These are phyloP conservation scores for Tribolium castaneum DNA, from an alignment of 1,140 invertebrate species.

Conservation along the genomic window DNA sequence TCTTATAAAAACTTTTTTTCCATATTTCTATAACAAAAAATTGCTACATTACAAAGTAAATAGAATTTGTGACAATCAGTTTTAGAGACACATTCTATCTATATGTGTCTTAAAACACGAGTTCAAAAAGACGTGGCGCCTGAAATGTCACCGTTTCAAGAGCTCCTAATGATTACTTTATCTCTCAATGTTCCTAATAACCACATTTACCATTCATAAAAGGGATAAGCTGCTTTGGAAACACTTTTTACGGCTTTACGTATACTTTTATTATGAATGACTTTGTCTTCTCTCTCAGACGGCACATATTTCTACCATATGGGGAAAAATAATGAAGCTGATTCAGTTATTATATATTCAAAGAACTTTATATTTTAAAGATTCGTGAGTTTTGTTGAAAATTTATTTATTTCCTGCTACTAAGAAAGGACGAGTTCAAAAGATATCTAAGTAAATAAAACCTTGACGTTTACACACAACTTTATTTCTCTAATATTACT, in stretches of 20 bases:
- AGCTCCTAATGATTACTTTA: neutral
- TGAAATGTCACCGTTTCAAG: neutral
- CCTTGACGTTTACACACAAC: too few species aligned
- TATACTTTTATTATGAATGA: conserved; percentile 3
- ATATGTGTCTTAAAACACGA: conserved; percentile 8
- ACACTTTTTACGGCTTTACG: neutral
- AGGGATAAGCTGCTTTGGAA: neutral
- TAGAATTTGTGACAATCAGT: conserved; percentile 25
- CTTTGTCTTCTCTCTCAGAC: neutral
- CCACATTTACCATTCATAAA: neutral
- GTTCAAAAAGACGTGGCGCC: neutral
- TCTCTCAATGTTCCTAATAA: neutral
- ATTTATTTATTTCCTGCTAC: too few species aligned
- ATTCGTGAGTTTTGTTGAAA: too few species aligned
- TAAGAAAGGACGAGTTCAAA: too few species aligned
- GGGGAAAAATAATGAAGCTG: neutral
- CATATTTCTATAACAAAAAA: neutral
- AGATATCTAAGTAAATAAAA: too few species aligned
- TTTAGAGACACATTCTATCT: neutral
- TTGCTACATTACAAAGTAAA: neutral
- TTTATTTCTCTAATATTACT: too few species aligned
- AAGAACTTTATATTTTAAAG: neutral
- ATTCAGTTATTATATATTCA: neutral
- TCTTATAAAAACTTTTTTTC: neutral
- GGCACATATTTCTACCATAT: neutral